Base-by-base conservation (phyloP, 2,888 invertebrate species). In the Tholera decimalis region DNA sequence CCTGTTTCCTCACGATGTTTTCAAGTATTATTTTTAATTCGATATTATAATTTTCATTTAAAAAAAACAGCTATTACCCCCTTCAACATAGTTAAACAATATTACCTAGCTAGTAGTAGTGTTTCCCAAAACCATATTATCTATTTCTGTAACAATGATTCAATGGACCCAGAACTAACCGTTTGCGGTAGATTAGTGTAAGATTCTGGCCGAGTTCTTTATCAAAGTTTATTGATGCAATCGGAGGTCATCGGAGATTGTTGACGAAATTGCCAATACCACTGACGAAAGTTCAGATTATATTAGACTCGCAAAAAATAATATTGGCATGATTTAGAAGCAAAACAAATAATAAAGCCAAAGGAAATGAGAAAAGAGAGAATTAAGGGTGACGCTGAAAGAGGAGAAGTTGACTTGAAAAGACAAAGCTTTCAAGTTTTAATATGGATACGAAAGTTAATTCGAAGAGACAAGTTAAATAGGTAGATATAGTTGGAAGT, bases 81-180 rank as follows among this genome's bases (percentile, higher is more conserved):
- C 24, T 9, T 13, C 11, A 60, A 37, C 24, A 30, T 5, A 35
- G 9, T 49, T 7, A 5, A 13, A 56, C 11, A 30, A 35, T 35
- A 35, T 35, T 5, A 35, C 28, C 30, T 13, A 11, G 24, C 22
- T 24, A 7, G 22, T 15, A 30, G 11, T 30, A 47, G 1, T 13
- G 15, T 11, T 1, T 24, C 24, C n/a, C 35, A 35, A 35, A 30
- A 37, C 15, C 11, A 24, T n/a, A n/a, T 47, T 26, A 8, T 43
- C 11, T 20, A 18, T 63, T 43, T 41, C 20, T 18, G 4, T 30
- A 51, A 41, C 24, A 53, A 51, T 11, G 22, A 35, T 28, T 41
- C 35, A 47, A 15, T 30, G 7, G n/a, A 63, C 28, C 6, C 26
- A 28, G 13, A 41, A 22, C 24, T 1, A 39, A 50, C 4, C 2